Base-by-base conservation (phyloP, 2,113 vertebrate genomes). In the Pseudolaguvia tuberculata region DNA sequence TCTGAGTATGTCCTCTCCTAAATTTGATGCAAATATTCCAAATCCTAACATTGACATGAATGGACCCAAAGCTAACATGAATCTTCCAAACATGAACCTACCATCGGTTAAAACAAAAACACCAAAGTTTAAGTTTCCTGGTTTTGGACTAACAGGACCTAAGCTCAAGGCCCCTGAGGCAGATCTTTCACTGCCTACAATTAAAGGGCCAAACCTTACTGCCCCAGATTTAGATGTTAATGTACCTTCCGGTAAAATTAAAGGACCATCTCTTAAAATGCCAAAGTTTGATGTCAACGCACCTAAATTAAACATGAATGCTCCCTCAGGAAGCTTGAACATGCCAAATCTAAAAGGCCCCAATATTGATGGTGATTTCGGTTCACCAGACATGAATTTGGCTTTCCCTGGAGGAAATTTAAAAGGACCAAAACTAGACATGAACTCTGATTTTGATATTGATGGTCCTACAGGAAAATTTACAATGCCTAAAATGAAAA, bases 291-390 rank as follows among this genome's bases (percentile, higher is more conserved):
- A 75, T 29, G 51, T 86, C 15, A 84, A 75, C 73, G 55, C 77
- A 66, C 72, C 85, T 17, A 74, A 79, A 35, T 79, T 88, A 21
- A 65, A 85, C 73, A 25, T 84, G 14, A 76, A 86, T 72, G 31
- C 42, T 20, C 79, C 84, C 39, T 57, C 79, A 51, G 78, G 78
- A 27, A 71, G 76, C 67, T 6, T 76, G 3, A 79, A 72, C 69
- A 45, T 61, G 71, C 82, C 72, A 83, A 83, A 35, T 67, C n/a
- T 76, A 0, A 85, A 85, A 79, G 71, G 63, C 7, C 84, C 89
- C 55, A 82, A 84, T n/a, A 15, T 89, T 3, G 86, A 88, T 47
- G 81, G 85, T 57, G 84, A 76, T 29, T 35, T 88, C 13, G n/a
- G 79, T 73, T 47, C 42, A 0, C 86, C 87, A 23, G 79, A 86